Conservation (phyloP, 2,113 vertebrate genomes). For the Platichthys flesus region DNA sequence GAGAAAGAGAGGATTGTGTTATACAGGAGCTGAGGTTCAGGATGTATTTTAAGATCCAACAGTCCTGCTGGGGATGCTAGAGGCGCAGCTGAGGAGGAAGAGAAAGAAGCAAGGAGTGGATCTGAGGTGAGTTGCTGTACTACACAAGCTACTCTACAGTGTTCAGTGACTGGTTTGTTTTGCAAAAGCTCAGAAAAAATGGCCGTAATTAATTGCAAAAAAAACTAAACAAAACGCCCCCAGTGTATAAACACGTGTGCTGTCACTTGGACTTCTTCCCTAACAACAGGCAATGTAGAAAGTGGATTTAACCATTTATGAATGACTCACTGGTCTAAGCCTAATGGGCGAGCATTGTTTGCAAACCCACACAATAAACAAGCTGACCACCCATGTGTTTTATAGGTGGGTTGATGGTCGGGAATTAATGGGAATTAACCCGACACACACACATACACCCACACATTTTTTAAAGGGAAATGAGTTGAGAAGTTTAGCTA, state of each 20-base stretch:
- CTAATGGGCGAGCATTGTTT: conserved; percentile 62
- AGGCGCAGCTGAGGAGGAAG: no score
- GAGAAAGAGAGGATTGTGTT: no score
- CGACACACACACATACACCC: neutral
- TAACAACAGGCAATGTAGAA: conserved; percentile 45
- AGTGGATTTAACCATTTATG: conserved; percentile 41
- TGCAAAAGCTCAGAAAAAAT: no score
- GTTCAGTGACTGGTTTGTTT: no score
- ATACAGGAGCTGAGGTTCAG: no score
- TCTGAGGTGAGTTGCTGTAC: no score
- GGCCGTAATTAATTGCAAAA: no score
- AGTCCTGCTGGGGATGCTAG: no score
- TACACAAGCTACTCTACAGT: no score
- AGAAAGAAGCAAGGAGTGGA: no score
- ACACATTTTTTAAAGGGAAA: neutral
- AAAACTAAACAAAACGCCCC: neutral
- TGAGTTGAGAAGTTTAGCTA: neutral
- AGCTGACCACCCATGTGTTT: conserved; percentile 79
- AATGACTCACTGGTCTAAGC: conserved; percentile 39
- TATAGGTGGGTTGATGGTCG: conserved; percentile 67
- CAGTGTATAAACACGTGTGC: neutral
- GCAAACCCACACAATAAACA: conserved; percentile 52
- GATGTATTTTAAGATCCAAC: no score
- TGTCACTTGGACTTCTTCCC: conserved; percentile 46
- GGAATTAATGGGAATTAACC: conserved; percentile 40